Evolutionary conservation across 2,113 vertebrate genomes (phyloP).

Genomic region (Dipodomys ordii): DNA sequence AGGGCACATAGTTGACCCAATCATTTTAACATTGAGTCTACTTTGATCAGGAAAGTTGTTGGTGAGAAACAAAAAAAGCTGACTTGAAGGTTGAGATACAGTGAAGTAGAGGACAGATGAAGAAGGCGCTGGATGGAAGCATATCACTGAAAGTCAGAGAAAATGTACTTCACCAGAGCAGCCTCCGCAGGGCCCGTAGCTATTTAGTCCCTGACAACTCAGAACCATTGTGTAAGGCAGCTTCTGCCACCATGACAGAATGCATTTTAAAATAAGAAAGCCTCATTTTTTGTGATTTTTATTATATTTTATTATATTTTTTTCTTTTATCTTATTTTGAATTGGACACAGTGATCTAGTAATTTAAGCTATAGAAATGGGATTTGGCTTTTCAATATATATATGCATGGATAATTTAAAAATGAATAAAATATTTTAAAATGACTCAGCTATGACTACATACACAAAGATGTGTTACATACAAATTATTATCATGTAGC

Average conservation of each 20-base stretch:
- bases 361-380: neutral
- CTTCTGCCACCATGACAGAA: no score
- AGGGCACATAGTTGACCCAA: neutral
- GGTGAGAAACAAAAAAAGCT: neutral
- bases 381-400: neutral
- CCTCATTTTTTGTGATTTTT: neutral
- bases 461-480: no score
- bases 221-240: neutral
- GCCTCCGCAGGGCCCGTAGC: neutral
- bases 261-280: no score
- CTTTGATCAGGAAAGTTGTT: neutral
- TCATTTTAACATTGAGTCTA: neutral
- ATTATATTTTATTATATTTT: neutral
- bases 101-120: neutral
- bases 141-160: neutral
- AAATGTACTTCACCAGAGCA: neutral
- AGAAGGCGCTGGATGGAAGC: fast-evolving
- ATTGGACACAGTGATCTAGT: neutral
- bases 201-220: no score
- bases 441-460: neutral
- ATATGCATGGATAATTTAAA: neutral
- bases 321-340: neutral
- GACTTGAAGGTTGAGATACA: neutral
- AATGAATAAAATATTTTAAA: neutral
- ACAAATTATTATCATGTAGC: no score